These are phyloP conservation scores for Todus mexicanus DNA, from an alignment of 2,797 vertebrate genomes.

Conservation along the genomic window DNA sequence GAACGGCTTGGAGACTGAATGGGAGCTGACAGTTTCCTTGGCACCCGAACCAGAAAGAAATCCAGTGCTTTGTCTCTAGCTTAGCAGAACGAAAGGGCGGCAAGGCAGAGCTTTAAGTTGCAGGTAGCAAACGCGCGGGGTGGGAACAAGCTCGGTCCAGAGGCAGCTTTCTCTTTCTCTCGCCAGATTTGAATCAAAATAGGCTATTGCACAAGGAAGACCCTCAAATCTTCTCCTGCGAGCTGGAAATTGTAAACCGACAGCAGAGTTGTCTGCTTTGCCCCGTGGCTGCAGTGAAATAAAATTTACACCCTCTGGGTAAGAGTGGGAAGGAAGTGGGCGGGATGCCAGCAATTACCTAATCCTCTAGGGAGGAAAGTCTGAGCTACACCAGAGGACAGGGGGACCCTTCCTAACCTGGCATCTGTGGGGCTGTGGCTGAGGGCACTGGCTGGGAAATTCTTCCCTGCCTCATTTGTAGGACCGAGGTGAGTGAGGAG, in stretches of 20 bases:
- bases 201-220: not conserved
- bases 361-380: not conserved
- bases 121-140: not conserved
- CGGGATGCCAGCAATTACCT: not conserved
- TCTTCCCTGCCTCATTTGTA: not conserved
- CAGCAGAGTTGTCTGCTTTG: not conserved
- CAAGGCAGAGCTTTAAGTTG: not conserved
- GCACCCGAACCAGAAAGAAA: not conserved
- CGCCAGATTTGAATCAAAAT: not conserved
- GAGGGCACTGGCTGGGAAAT: not conserved
- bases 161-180: not conserved
- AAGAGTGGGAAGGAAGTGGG: not conserved
- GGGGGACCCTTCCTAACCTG: not conserved
- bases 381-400: not conserved
- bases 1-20: not conserved
- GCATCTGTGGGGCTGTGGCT: not conserved
- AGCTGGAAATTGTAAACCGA: not conserved
- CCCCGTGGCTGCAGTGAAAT: not conserved
- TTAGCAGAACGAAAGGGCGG: not conserved
- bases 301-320: not conserved
- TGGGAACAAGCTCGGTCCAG: not conserved
- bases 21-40: constrained; percentile 15
- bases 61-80: not conserved
- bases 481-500: not conserved
- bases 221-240: not conserved